These are phyloP conservation scores for Molanna angustata DNA, from an alignment of 2,888 invertebrate species.

Conservation along the genomic window DNA sequence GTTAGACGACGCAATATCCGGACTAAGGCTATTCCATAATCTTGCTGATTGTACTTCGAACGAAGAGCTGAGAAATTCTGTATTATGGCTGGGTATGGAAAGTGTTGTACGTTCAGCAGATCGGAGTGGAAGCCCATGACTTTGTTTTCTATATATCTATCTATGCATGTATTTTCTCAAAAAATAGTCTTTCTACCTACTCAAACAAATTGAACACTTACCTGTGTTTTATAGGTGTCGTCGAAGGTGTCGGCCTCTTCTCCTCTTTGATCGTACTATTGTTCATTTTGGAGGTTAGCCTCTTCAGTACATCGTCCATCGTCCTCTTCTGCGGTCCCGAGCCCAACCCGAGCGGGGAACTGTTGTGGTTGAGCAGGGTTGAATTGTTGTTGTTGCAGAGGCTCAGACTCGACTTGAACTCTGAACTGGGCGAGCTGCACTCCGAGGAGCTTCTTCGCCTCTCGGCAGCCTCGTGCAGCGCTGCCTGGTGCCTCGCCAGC, in stretches of 20 bases:
- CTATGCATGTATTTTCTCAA: no score
- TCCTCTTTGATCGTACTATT: constrained; percentile 71
- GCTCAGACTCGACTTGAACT: constrained; percentile 57
- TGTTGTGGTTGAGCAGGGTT: constrained; percentile 62
- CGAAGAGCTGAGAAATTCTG: no score
- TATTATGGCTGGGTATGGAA: no score
- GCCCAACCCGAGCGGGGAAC: constrained; percentile 44
- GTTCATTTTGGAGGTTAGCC: constrained; percentile 82
- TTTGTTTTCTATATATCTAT: no score
- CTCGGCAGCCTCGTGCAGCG: constrained; percentile 40
- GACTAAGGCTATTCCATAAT: no score
- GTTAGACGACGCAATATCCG: no score
- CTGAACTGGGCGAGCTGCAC: constrained; percentile 70
- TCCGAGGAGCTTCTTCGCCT: constrained; percentile 56
- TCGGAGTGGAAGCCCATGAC: neutral
- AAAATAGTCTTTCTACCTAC: no score
- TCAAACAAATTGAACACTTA: constrained; percentile 39
- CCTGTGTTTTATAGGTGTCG: constrained; percentile 62
- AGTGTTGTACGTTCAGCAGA: neutral
- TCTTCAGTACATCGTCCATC: constrained; percentile 89
- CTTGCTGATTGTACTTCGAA: no score
- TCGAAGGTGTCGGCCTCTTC: constrained; percentile 67
- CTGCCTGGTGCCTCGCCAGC: constrained; percentile 44
- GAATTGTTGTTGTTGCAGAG: constrained; percentile 63
- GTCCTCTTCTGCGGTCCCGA: constrained; percentile 65